A percentile compares a stretch with the other conserved stretches of the same genome.
Conservation (phyloP, 2,797 vertebrate genomes). For the Centropyge bicolor region DNA sequence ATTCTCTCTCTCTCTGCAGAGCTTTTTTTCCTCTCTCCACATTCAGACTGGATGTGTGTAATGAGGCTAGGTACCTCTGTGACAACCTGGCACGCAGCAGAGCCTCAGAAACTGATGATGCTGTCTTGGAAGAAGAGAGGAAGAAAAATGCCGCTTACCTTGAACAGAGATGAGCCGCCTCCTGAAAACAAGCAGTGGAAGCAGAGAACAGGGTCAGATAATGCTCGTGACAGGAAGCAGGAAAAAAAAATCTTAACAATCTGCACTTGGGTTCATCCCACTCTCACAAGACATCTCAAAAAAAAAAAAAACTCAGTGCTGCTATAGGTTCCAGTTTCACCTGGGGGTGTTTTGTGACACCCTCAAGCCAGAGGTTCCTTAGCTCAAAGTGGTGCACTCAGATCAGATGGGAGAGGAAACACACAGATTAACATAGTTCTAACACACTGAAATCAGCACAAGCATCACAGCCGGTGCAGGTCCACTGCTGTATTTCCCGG, state of each 20-base stretch:
- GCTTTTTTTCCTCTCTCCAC: slow-evolving; percentile 37
- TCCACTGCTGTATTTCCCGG: slow-evolving; percentile 87
- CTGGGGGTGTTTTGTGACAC: slow-evolving; percentile 42
- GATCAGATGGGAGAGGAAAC: slow-evolving; percentile 65
- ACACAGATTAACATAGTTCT: slow-evolving; percentile 75
- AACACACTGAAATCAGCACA: slow-evolving; percentile 76
- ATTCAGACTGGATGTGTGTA: slow-evolving; percentile 67
- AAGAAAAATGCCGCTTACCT: slow-evolving; percentile 74
- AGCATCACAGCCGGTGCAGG: slow-evolving; percentile 76
- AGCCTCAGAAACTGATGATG: slow-evolving; percentile 60
- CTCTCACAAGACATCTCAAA: slow-evolving; percentile 65
- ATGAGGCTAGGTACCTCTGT: slow-evolving; percentile 76
- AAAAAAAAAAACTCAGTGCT: slow-evolving; percentile 37
- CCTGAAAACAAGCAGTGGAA: slow-evolving; percentile 56
- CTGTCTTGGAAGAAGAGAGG: slow-evolving; percentile 26
- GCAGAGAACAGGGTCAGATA: slow-evolving; percentile 41
- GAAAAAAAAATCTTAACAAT: slow-evolving; percentile 61
- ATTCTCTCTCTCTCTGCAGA: slow-evolving; percentile 57
- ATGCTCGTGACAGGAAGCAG: slow-evolving; percentile 36
- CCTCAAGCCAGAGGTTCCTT: slow-evolving; percentile 51
- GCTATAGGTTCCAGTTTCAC: slow-evolving; percentile 62
- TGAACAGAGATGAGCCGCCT: slow-evolving; percentile 64
- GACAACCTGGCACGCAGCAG: slow-evolving; percentile 65
- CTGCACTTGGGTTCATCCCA: slow-evolving; percentile 74
- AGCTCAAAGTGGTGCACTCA: slow-evolving; percentile 55